A percentile compares a stretch with the other conserved stretches of the same genome.
Conservation (phyloP, 2,888 invertebrate genomes). For the Seira ritae region DNA sequence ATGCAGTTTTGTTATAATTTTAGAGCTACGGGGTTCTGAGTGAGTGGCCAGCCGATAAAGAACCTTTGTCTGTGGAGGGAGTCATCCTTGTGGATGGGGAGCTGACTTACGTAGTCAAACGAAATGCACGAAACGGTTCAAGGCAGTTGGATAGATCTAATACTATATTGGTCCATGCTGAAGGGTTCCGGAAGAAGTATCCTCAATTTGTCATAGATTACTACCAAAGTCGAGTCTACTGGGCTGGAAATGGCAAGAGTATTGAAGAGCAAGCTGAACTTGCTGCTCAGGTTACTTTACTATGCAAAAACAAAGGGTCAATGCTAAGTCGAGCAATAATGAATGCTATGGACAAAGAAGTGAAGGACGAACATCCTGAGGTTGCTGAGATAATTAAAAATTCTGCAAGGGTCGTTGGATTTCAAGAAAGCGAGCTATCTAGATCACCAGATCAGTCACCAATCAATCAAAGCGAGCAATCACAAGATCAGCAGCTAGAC, state of each 20-base stretch:
- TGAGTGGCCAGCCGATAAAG: conserved; percentile 49
- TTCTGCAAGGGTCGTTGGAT: no score
- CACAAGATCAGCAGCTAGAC: neutral
- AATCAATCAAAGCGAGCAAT: no score
- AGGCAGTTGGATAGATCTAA: conserved; percentile 18
- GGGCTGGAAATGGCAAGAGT: neutral
- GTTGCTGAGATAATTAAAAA: neutral
- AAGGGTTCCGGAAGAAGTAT: conserved; percentile 30
- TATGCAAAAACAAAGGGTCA: conserved; percentile 16
- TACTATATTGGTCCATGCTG: conserved; percentile 33
- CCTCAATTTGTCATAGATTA: conserved; percentile 58
- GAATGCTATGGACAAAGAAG: neutral
- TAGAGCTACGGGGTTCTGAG: conserved; percentile 38
- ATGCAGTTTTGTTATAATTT: neutral
- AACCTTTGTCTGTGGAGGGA: conserved; percentile 42
- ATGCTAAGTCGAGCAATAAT: neutral
- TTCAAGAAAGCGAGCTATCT: no score
- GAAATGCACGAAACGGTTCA: neutral
- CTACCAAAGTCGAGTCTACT: conserved; percentile 44
- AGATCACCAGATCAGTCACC: no score
- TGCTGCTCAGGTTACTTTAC: conserved; percentile 30
- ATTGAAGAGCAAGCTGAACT: conserved; percentile 30
- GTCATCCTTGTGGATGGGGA: conserved; percentile 38
- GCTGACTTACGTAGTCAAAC: conserved; percentile 42
- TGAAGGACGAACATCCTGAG: neutral